Base-by-base conservation (phyloP, 2,888 invertebrate genomes). In the Coremacera marginata region DNA sequence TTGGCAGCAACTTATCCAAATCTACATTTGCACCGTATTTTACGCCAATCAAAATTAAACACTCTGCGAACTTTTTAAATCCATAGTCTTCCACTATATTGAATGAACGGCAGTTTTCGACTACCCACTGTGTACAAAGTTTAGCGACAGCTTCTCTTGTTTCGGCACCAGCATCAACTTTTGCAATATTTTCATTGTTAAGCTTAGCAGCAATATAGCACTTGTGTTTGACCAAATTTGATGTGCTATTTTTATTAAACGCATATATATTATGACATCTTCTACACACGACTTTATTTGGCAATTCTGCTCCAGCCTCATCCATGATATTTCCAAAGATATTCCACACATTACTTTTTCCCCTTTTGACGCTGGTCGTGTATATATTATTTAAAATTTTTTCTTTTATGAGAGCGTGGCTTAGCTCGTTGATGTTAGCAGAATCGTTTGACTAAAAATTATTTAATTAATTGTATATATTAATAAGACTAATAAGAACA, bases 101-200 rank as follows among this genome's bases (percentile, higher is more conserved):
- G 16, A 79, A 74, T 11, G 77, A 34, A 49, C 78, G 65, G 31
- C 79, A 79, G 65, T 81, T 78, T 37, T 77, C 62, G 63, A 81
- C n/a, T 16, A 51, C 63, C 80, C 80, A 80, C 74, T 79, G 63
- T 27, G 78, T 79, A n/a, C 77, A 27, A 52, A 79, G 51, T 49
- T 51, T 44, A 51, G 68, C 60, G 7, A 37, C 37, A 55, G 73
- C 68, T 11, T 74, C 49, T 62, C 77, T 79, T 16, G 57, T 71
- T 63, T 60, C 75, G 9, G 55, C 19, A 65, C 70, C 62, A 27
- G 77, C 77, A 52, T 78, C 74, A 25, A 68, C 62, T 67, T 68
- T 78, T 22, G 55, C 22, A 37, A 67, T 51, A 19, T 67, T 8
- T 11, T 16, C 70, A 25, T 27, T 52, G 31, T 19, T 11, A 0